A percentile compares a stretch with the other conserved stretches of the same genome.
phyloP scores from a whole-genome alignment of 2,888 invertebrate genomes.

The Lysandra coridon region DNA sequence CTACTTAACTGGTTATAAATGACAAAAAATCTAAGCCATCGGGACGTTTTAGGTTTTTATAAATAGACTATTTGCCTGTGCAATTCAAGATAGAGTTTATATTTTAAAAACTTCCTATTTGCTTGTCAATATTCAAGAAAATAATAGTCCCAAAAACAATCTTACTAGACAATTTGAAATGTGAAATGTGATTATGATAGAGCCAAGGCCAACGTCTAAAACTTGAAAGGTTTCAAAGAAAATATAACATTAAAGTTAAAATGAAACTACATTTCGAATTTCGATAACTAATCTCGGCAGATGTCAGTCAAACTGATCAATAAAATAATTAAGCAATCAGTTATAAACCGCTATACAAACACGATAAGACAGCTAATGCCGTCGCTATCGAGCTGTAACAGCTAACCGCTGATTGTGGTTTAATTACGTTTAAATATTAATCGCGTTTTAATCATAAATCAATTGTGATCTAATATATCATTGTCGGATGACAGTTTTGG shows the following conservation, averaged over 20 bases:
- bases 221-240: too few relatives aligned
- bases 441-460: background rate
- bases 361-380: conserved; percentile 42
- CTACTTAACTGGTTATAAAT: conserved; percentile 42
- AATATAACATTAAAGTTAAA: background rate
- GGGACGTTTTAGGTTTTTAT: background rate
- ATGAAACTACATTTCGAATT: background rate
- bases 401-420: background rate
- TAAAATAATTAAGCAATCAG: conserved; percentile 39
- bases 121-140: too few relatives aligned
- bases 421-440: conserved; percentile 1
- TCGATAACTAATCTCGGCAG: conserved; percentile 29
- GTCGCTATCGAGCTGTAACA: conserved; percentile 12
- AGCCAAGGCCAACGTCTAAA: too few relatives aligned
- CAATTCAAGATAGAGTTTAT: background rate
- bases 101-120: too few relatives aligned
- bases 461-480: background rate
- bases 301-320: conserved; percentile 45
- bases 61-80: background rate
- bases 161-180: too few relatives aligned
- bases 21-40: background rate
- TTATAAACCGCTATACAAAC: conserved; percentile 42
- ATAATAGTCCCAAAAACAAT: too few relatives aligned
- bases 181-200: too few relatives aligned
- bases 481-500: conserved; percentile 3